These are phyloP conservation scores for Ornithorhynchus anatinus DNA, from an alignment of 2,113 vertebrate species.

Conservation along the genomic window DNA sequence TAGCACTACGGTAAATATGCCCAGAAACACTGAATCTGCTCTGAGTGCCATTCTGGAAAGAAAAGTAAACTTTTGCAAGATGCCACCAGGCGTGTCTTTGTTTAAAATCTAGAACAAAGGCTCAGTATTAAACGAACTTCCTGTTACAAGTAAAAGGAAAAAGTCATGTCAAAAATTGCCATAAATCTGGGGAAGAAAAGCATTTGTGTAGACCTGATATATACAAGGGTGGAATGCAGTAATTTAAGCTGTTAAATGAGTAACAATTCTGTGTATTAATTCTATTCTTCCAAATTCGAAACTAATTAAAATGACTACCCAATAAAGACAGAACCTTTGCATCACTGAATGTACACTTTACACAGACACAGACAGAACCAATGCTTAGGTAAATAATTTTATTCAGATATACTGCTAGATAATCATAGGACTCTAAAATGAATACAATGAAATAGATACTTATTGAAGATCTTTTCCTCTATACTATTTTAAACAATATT, in stretches of 20 bases:
- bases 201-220: neutral
- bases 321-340: too few species aligned
- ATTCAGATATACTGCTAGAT: too few species aligned
- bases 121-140: slow-evolving; percentile 44
- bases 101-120: slow-evolving; percentile 53
- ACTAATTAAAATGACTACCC: slow-evolving; percentile 1
- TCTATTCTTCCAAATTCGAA: neutral
- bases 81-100: slow-evolving; percentile 61
- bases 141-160: slow-evolving; percentile 9
- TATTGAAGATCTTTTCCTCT: too few species aligned
- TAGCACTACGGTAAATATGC: slow-evolving; percentile 69
- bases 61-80: slow-evolving; percentile 44
- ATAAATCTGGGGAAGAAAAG: slow-evolving; percentile 26
- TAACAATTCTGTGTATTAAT: neutral
- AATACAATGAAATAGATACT: too few species aligned
- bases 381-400: too few species aligned
- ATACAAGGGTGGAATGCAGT: neutral
- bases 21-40: slow-evolving; percentile 46
- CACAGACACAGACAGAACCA: too few species aligned
- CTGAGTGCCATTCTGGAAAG: slow-evolving; percentile 61
- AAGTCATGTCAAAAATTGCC: slow-evolving; percentile 16
- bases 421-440: too few species aligned
- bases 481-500: too few species aligned
- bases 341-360: too few species aligned
- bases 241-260: neutral